Percentiles rank a stretch among this genome's conserved stretches.
These are phyloP conservation scores for Leptopilina drosophilae DNA, from an alignment of 2,888 invertebrate species.

Conservation along the genomic window DNA sequence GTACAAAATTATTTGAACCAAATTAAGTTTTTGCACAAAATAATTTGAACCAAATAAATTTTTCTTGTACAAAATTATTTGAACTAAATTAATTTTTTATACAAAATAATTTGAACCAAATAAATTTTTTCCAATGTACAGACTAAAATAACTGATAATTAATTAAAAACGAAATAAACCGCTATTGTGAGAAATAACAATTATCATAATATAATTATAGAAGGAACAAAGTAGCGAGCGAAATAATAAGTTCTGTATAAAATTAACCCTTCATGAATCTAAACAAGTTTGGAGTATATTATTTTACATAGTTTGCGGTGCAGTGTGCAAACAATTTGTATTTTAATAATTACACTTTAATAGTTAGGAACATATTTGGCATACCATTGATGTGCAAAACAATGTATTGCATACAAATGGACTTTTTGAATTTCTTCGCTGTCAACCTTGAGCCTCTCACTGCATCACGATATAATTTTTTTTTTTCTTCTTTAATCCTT, in stretches of 20 bases:
- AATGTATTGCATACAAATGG: conserved; percentile 17
- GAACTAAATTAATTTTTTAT: too few species aligned
- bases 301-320: neutral
- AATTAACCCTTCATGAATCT: neutral
- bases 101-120: too few species aligned
- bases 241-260: neutral
- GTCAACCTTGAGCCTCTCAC: neutral
- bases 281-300: neutral
- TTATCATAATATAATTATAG: too few species aligned
- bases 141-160: too few species aligned
- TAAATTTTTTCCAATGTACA: too few species aligned
- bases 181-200: too few species aligned
- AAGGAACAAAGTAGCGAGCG: too few species aligned
- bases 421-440: conserved; percentile 11
- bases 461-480: neutral
- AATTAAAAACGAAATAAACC: too few species aligned
- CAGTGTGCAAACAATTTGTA: conserved; percentile 13
- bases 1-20: too few species aligned
- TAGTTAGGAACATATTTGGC: neutral
- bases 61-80: too few species aligned
- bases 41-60: too few species aligned
- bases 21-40: too few species aligned
- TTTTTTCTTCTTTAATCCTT: neutral
- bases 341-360: conserved; percentile 23
- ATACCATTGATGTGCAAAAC: neutral